Evolutionary conservation across 2,888 invertebrate genomes (phyloP), one percentile per base, ranked within the genome.

Genomic region (Apodemia hepburni): DNA sequence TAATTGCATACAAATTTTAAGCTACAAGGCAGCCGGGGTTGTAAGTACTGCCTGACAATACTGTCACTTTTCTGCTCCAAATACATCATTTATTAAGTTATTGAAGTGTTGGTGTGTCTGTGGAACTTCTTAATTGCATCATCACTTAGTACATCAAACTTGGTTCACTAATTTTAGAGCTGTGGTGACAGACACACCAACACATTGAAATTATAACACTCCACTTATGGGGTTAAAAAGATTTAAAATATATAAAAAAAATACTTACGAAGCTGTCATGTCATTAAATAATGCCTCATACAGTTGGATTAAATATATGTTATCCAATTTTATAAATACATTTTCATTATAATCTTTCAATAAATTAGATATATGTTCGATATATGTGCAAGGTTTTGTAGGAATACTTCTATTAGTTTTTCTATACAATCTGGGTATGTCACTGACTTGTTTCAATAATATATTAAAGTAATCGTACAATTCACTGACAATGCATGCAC

Each of bases 381-480:
- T 94, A 77, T 98, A 98, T 18, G 92, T 82, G 68, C 97, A 97
- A 45, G 96, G 94, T 73, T 95, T 95, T 0, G 94, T 94, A 0
- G 98, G 98, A 33, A 95, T 92, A 71, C 96, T 97, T 68, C 97
- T 93, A 80, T 98, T 98, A 0, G 98, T 98, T 81, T 98, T 95
- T 62, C 98, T 93, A 81, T 97, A 99, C 63, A 98, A 88, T 67
- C 98, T 93, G 2, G 99, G 99, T 82, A 99, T 97, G 80, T 99
- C 98, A 71, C 95, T 96, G 5, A 99, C 98, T 92, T 96, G 96
- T 68, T 95, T 95, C 71, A 97, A 90, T 71, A 95, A 94, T 29
- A 90, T 81, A 61, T 93, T 88, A 74, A 94, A 84, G 70, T 81
- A 78, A 58, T 81, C 79, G 71, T 75, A 87, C 64, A 91, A 68